Conservation (phyloP, 2,888 invertebrate genomes). For the Ectobius pallidus region DNA sequence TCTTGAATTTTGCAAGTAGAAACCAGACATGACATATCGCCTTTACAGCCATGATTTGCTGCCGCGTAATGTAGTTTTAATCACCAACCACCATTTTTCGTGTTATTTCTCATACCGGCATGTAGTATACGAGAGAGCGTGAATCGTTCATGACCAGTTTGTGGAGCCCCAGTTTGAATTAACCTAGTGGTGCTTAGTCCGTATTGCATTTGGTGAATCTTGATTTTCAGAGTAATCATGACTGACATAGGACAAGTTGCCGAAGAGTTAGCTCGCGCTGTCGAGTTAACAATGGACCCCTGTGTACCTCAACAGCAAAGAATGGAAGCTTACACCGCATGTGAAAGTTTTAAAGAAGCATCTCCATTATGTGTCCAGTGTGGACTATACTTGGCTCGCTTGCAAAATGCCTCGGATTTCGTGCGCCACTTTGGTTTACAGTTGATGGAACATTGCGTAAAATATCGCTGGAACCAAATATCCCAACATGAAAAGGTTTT, state of each 20-base stretch:
- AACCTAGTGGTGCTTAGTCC: no score
- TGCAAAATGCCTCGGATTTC: conserved; percentile 73
- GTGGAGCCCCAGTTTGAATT: no score
- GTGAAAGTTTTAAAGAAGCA: conserved; percentile 75
- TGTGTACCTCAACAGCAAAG: conserved; percentile 75
- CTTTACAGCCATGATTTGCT: no score
- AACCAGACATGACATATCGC: no score
- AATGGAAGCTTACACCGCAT: conserved; percentile 70
- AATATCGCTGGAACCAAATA: conserved; percentile 91
- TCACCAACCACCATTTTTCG: no score
- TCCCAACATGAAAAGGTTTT: conserved; percentile 85
- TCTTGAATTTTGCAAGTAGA: no score
- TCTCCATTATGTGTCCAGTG: conserved; percentile 89
- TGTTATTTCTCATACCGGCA: no score
- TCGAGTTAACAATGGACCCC: conserved; percentile 84
- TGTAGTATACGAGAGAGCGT: no score
- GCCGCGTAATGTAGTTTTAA: no score
- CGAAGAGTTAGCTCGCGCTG: conserved; percentile 78
- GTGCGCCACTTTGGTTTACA: conserved; percentile 92
- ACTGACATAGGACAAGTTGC: conserved; percentile 56
- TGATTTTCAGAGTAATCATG: not conserved
- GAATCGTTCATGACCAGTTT: no score
- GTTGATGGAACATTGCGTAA: conserved; percentile 90
- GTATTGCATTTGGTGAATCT: no score
- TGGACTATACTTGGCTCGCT: conserved; percentile 79